Conservation (phyloP, 2,888 invertebrate species). For the Caenorhabditis japonica region DNA sequence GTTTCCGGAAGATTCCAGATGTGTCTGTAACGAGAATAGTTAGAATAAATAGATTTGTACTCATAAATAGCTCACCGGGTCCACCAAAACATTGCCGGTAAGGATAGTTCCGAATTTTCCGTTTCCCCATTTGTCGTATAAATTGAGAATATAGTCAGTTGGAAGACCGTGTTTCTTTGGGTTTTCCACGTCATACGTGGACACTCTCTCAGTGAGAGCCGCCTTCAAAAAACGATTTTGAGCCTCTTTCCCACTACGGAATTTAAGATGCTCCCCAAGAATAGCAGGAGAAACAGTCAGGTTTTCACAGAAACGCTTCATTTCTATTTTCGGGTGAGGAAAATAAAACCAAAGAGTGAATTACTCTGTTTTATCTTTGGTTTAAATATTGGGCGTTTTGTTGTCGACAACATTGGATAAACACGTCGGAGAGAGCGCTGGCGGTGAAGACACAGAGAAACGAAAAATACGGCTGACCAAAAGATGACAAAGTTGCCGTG, state of each 20-base stretch:
- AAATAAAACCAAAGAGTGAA: background rate
- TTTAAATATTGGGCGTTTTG: constrained; percentile 19
- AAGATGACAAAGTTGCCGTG: constrained; percentile 26
- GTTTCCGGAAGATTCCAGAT: constrained; percentile 58
- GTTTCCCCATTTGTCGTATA: constrained; percentile 65
- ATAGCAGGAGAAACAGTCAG: constrained; percentile 40
- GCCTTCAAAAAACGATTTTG: constrained; percentile 65
- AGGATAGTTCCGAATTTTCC: constrained; percentile 68
- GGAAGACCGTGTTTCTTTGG: constrained; percentile 57
- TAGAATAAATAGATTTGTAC: too few relatives aligned
- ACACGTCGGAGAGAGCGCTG: constrained; percentile 1
- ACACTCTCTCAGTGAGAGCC: constrained; percentile 55
- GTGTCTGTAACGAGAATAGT: constrained; percentile 33
- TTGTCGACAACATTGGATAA: constrained; percentile 33
- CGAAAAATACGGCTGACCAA: constrained; percentile 1
- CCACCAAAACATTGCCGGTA: constrained; percentile 65
- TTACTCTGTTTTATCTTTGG: constrained; percentile 8
- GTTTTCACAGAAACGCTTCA: constrained; percentile 31
- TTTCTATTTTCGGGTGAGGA: too few relatives aligned
- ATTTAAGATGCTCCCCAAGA: constrained; percentile 54
- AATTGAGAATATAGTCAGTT: constrained; percentile 47
- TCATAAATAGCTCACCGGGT: constrained; percentile 31
- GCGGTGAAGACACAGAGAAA: too few relatives aligned
- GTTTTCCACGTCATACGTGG: constrained; percentile 48
- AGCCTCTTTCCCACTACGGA: constrained; percentile 53